Conservation (phyloP, 1,140 invertebrate species). For the Acyrthosiphon pisum region DNA sequence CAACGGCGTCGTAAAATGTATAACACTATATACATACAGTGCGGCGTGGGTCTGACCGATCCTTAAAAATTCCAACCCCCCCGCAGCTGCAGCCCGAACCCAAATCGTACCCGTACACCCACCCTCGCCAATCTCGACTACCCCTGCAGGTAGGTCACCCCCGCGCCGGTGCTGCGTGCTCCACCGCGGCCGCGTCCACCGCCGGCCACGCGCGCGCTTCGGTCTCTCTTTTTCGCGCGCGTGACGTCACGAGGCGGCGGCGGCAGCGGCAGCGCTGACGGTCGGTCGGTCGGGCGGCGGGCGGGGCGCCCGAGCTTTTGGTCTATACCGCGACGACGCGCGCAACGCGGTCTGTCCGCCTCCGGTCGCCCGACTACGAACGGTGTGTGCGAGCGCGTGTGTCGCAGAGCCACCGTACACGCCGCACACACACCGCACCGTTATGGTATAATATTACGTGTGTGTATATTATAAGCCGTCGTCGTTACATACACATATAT, state of each 20-base stretch:
- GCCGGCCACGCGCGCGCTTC: background rate
- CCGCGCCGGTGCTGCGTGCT: background rate
- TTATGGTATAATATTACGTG: too few relatives aligned
- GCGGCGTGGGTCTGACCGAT: background rate
- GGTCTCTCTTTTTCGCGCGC: background rate
- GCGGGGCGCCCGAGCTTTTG: background rate
- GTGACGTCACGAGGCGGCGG: background rate
- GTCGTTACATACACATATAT: too few relatives aligned
- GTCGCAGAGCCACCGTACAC: background rate
- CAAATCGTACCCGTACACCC: background rate
- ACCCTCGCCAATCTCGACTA: too few relatives aligned
- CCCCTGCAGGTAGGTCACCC: background rate
- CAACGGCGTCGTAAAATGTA: background rate
- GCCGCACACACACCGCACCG: background rate
- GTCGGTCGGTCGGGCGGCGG: background rate
- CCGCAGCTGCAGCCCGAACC: too few relatives aligned
- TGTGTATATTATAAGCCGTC: too few relatives aligned
- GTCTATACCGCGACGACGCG: slow-evolving; percentile 28
- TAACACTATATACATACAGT: background rate
- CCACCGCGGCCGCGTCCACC: background rate
- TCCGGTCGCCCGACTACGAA: background rate
- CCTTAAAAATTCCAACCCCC: background rate
- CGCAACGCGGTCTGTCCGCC: slow-evolving; percentile 2
- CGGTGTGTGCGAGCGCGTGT: background rate
- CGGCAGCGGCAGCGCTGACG: background rate